Percentiles rank a stretch among this genome's conserved stretches.
These are phyloP conservation scores for Vulpes lagopus DNA, from an alignment of 2,113 vertebrate genomes.

Conservation along the genomic window DNA sequence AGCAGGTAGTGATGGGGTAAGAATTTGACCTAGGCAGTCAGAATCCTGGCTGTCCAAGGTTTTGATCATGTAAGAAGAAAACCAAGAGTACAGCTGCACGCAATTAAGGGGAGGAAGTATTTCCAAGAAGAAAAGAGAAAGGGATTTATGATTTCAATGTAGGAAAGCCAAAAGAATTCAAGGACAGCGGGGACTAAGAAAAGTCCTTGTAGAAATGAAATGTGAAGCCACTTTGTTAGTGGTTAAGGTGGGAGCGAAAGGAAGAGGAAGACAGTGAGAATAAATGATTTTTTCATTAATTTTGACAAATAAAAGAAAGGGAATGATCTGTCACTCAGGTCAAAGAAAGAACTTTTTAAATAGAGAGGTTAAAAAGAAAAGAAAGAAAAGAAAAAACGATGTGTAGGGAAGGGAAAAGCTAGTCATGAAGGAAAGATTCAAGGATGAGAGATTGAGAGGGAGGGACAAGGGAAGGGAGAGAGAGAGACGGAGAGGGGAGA, in stretches of 20 bases:
- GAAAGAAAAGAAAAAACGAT: background rate
- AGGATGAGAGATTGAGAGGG: background rate
- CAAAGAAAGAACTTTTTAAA: background rate
- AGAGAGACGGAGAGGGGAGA: background rate
- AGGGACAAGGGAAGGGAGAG: too few species aligned
- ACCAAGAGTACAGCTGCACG: background rate
- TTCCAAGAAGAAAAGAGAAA: background rate
- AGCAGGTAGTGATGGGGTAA: background rate
- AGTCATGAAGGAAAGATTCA: background rate
- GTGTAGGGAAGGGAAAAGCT: background rate
- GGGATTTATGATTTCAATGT: background rate
- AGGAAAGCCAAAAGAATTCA: background rate
- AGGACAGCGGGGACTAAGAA: background rate
- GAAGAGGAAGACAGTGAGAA: background rate
- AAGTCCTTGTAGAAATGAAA: background rate
- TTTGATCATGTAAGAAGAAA: background rate
- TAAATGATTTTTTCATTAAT: background rate
- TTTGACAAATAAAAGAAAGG: background rate
- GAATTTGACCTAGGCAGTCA: background rate
- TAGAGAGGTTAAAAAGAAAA: background rate
- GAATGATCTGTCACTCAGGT: background rate
- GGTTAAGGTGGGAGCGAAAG: background rate
- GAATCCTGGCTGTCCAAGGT: background rate
- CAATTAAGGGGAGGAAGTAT: background rate
- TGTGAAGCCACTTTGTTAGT: background rate